phyloP scores from a whole-genome alignment of 2,888 invertebrate species.

The Lysandra bellargus region DNA sequence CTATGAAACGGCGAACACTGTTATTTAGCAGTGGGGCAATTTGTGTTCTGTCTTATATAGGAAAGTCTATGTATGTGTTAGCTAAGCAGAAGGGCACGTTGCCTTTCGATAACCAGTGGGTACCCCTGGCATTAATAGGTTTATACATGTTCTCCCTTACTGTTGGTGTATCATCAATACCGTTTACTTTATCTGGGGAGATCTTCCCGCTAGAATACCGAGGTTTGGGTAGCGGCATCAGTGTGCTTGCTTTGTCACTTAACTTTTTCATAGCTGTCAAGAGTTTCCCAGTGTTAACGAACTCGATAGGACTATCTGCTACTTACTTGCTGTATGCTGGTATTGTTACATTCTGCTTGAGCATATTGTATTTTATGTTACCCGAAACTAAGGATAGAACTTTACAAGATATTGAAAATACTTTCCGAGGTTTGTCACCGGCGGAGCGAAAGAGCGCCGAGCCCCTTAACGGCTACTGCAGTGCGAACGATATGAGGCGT shows the following conservation, averaged over 20 bases:
- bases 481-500: conserved; percentile 53
- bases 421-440: conserved; percentile 60
- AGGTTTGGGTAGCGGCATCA: conserved; percentile 83
- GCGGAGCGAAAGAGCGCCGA: conserved; percentile 53
- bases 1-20: conserved; percentile 80
- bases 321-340: conserved; percentile 83
- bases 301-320: conserved; percentile 73
- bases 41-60: conserved; percentile 80
- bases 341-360: conserved; percentile 72
- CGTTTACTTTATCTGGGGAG: conserved; percentile 87
- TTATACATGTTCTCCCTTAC: conserved; percentile 80
- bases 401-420: conserved; percentile 83
- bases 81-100: conserved; percentile 55
- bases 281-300: conserved; percentile 80
- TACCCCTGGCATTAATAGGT: conserved; percentile 73
- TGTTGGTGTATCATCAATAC: conserved; percentile 83
- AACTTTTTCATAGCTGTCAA: conserved; percentile 85
- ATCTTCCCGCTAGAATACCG: conserved; percentile 83
- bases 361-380: conserved; percentile 78
- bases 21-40: conserved; percentile 81
- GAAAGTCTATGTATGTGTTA: conserved; percentile 72
- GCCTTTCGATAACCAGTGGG: conserved; percentile 65
- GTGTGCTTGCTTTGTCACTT: conserved; percentile 81
- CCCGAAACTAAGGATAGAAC: conserved; percentile 86
- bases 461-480: conserved; percentile 53